Percentiles rank a stretch among this genome's conserved stretches.
Conservation (phyloP, 2,113 vertebrate genomes). For the Accipiter virgatus region DNA sequence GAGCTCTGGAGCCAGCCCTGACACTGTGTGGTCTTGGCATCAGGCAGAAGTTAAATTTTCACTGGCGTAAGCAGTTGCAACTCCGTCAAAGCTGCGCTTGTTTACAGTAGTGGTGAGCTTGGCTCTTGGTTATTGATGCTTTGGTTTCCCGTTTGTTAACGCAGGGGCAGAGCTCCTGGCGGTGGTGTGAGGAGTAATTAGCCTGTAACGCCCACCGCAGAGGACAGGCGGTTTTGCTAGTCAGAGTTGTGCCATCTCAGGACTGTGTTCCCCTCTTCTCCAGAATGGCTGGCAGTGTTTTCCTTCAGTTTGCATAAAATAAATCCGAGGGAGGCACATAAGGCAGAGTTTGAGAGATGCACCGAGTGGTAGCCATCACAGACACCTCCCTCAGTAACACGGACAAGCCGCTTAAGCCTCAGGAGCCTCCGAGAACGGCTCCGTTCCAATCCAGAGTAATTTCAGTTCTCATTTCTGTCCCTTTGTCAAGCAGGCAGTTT, state of each 20-base stretch:
- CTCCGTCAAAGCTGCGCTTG: background rate
- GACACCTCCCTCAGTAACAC: background rate
- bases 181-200: background rate
- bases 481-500: constrained; percentile 89
- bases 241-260: background rate
- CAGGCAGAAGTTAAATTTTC: background rate
- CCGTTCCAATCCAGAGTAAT: constrained; percentile 30
- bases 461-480: constrained; percentile 64
- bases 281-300: background rate
- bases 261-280: background rate
- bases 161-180: background rate
- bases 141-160: background rate
- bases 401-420: background rate
- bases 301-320: background rate
- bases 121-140: rapidly evolving
- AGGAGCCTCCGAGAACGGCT: background rate
- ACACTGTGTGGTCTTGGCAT: background rate
- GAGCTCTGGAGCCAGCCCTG: background rate
- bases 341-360: background rate
- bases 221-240: background rate
- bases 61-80: background rate
- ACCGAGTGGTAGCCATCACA: background rate
- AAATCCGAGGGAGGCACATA: background rate
- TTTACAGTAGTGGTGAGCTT: background rate
- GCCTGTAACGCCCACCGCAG: rapidly evolving